phyloP scores from a whole-genome alignment of 1,140 invertebrate genomes.

The Trachymyrmex cornetzi region DNA sequence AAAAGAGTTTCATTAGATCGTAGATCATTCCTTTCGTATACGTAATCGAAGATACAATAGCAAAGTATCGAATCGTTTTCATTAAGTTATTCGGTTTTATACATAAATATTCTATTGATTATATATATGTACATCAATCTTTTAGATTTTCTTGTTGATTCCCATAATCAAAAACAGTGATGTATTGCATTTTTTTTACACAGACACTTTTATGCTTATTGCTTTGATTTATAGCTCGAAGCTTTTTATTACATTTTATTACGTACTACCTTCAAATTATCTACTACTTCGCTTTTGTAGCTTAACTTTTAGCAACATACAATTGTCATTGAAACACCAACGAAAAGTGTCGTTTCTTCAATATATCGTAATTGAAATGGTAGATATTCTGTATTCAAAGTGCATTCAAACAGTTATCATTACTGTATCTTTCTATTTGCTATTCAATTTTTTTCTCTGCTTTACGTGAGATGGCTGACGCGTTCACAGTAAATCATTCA shows the following conservation, averaged over 20 bases:
- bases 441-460: slow-evolving; percentile 40
- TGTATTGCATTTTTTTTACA: neutral
- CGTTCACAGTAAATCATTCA: slow-evolving; percentile 68
- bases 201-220: neutral
- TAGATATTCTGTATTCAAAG: slow-evolving; percentile 49
- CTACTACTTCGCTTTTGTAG: slow-evolving; percentile 28
- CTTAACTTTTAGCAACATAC: slow-evolving; percentile 47
- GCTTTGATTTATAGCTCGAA: neutral
- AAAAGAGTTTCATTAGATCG: neutral
- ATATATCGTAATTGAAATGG: slow-evolving; percentile 13
- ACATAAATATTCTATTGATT: neutral
- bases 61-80: neutral
- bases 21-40: neutral
- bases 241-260: neutral
- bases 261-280: slow-evolving; percentile 11
- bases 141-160: neutral
- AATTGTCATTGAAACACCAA: slow-evolving; percentile 63
- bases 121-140: neutral
- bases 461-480: slow-evolving; percentile 13
- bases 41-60: neutral
- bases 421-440: slow-evolving; percentile 16
- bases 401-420: slow-evolving; percentile 41
- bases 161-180: neutral
- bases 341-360: slow-evolving; percentile 5
- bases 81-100: slow-evolving; percentile 1